A percentile compares a stretch with the other conserved stretches of the same genome.
Conservation (phyloP, 2,888 invertebrate species). For the Sarcophaga subvicina region DNA sequence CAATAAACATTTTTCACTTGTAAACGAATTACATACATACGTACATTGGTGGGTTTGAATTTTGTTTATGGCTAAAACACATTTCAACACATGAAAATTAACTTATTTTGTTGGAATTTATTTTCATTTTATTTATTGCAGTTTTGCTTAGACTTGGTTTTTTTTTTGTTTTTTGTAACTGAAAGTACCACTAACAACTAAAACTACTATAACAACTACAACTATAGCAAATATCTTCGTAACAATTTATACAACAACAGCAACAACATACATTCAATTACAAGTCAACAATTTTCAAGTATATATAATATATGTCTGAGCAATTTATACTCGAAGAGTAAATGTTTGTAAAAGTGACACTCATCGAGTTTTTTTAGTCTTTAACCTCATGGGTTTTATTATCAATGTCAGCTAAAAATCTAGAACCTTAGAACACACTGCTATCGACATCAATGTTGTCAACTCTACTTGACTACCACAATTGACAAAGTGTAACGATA, state of each 20-base stretch:
- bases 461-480: no score
- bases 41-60: conserved; percentile 3
- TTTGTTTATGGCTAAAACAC: conserved; percentile 42
- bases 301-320: no score
- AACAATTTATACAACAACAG: not conserved
- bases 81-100: conserved; percentile 53
- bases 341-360: no score
- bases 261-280: conserved; percentile 14
- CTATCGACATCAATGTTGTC: no score
- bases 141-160: not conserved
- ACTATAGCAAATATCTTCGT: no score
- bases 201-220: no score
- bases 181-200: conserved; percentile 7
- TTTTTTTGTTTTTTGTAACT: not conserved
- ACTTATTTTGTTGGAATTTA: conserved; percentile 40
- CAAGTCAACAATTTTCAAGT: conserved; percentile 2
- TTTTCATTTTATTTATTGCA: conserved; percentile 22
- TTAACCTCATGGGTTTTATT: no score
- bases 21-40: conserved; percentile 18
- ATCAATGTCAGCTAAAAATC: no score
- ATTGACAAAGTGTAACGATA: no score
- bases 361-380: no score
- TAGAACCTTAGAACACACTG: no score
- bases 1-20: conserved; percentile 45
- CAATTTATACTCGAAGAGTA: no score